Conservation (phyloP, 2,113 vertebrate genomes). For the Mastomys coucha region DNA sequence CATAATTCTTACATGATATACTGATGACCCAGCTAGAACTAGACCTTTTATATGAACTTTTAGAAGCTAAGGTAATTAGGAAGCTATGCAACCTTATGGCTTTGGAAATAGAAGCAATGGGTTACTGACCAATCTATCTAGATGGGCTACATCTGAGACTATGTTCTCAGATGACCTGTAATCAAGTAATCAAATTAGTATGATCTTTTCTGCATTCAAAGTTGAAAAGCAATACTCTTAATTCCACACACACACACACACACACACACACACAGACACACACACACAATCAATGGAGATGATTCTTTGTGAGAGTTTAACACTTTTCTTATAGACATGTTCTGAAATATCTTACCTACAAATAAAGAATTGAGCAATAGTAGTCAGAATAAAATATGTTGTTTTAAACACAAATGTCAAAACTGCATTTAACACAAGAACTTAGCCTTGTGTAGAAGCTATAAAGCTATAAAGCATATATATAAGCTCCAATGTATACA, state of each 20-base stretch:
- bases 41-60: neutral
- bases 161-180: neutral
- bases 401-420: neutral
- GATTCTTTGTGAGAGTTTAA: neutral
- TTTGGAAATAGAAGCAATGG: neutral
- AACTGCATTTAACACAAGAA: neutral
- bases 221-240: neutral
- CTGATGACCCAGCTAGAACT: neutral
- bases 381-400: slow-evolving; percentile 40
- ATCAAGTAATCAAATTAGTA: neutral
- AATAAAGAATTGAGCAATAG: slow-evolving; percentile 45
- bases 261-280: no score
- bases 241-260: neutral
- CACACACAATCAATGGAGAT: neutral
- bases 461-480: neutral
- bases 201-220: neutral
- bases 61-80: neutral
- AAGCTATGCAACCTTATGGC: neutral
- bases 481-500: neutral
- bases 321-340: neutral
- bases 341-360: neutral
- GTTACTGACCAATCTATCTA: neutral
- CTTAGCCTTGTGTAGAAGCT: slow-evolving; percentile 1
- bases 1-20: neutral
- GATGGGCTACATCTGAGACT: neutral